phyloP scores from a whole-genome alignment of 2,797 vertebrate genomes.

The Ceryle rudis region DNA sequence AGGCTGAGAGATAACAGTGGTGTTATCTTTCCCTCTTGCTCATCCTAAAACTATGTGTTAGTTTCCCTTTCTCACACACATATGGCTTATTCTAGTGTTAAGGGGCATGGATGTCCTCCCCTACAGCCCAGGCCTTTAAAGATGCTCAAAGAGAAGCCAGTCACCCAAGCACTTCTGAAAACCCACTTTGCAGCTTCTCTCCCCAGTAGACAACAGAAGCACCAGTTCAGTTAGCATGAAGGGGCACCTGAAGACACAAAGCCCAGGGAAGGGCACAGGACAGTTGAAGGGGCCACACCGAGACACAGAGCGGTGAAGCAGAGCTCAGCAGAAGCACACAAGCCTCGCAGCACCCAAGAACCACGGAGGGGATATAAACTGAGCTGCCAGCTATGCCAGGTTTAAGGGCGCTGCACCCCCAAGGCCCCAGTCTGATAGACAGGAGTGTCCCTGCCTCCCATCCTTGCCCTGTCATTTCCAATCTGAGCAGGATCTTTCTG shows the following conservation, averaged over 20 bases:
- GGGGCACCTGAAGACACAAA: accelerated
- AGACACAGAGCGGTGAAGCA: not conserved
- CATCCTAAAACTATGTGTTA: too few species aligned
- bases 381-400: not conserved
- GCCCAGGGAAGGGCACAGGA: not conserved
- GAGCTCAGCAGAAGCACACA: not conserved
- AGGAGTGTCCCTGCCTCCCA: not conserved
- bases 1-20: too few species aligned
- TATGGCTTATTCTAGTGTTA: not conserved
- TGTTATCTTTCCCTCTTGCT: too few species aligned
- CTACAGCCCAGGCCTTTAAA: not conserved
- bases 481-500: not conserved
- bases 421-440: not conserved
- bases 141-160: not conserved
- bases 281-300: accelerated
- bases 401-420: not conserved
- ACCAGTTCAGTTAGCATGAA: not conserved
- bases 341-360: not conserved
- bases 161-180: not conserved
- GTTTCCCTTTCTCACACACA: too few species aligned
- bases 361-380: not conserved
- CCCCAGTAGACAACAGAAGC: not conserved
- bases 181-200: not conserved
- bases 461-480: not conserved
- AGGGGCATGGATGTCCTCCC: not conserved